Conservation (phyloP, 2,113 vertebrate species). For the Ciconia maguari region DNA sequence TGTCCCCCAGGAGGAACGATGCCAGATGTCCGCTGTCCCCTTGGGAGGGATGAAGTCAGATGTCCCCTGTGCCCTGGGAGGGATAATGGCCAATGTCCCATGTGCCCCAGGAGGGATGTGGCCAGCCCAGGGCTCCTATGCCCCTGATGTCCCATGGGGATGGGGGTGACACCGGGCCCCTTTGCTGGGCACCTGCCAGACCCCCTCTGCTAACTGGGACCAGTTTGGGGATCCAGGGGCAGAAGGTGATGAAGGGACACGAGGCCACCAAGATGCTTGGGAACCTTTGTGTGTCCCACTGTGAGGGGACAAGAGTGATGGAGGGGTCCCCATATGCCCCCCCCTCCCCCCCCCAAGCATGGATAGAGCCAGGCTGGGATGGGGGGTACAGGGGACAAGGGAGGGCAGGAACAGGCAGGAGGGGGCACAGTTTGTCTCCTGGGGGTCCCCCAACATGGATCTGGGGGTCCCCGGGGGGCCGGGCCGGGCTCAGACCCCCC, state of each 20-base stretch:
- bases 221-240: not conserved
- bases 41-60: not conserved
- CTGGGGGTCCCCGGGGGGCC: too few relatives aligned
- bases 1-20: not conserved
- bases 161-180: not conserved
- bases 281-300: too few relatives aligned
- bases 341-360: too few relatives aligned
- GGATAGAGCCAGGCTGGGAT: not conserved
- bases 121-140: not conserved
- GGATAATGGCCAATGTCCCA: not conserved
- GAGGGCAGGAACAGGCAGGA: not conserved
- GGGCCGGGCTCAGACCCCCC: not conserved
- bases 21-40: too few relatives aligned
- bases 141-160: not conserved
- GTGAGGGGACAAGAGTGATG: too few relatives aligned
- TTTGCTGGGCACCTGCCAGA: not conserved
- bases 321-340: not conserved
- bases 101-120: not conserved
- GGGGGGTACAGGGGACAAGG: too few relatives aligned
- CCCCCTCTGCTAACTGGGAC: not conserved
- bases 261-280: not conserved
- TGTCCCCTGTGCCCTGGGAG: not conserved
- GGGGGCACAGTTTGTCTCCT: not conserved
- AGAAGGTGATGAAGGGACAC: not conserved
- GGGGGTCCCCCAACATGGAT: too few relatives aligned